These are phyloP conservation scores for Amiota minor DNA, from an alignment of 2,888 invertebrate genomes.

Conservation along the genomic window DNA sequence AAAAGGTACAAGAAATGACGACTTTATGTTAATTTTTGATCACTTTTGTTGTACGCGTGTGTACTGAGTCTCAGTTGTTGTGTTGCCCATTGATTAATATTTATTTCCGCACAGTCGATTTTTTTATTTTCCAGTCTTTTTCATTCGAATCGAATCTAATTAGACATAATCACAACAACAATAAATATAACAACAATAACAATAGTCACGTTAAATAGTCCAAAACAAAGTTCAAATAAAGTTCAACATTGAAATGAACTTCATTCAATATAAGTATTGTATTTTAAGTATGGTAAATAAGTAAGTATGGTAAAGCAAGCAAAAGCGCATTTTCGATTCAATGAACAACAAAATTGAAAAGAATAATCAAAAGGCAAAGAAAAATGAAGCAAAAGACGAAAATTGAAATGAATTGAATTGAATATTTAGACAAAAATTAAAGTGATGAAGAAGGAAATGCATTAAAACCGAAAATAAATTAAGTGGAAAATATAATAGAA, in stretches of 20 bases:
- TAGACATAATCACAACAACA: constrained; percentile 10
- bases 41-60: neutral
- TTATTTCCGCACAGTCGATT: constrained; percentile 4
- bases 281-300: too few species aligned
- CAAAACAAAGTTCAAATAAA: constrained; percentile 10
- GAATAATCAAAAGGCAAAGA: neutral
- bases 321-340: neutral
- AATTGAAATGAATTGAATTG: neutral
- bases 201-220: neutral
- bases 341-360: neutral
- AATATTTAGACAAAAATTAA: neutral
- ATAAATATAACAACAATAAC: neutral
- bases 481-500: neutral
- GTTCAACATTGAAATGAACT: neutral
- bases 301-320: neutral
- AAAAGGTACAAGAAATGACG: neutral
- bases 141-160: neutral
- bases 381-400: neutral
- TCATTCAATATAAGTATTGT: too few species aligned
- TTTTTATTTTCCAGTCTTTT: neutral
- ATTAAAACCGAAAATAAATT: neutral
- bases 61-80: too few species aligned
- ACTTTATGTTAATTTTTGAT: neutral
- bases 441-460: too few species aligned
- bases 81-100: constrained; percentile 13